Evolutionary conservation across 1,140 invertebrate genomes (phyloP).

Genomic region (Uloborus diversus): DNA sequence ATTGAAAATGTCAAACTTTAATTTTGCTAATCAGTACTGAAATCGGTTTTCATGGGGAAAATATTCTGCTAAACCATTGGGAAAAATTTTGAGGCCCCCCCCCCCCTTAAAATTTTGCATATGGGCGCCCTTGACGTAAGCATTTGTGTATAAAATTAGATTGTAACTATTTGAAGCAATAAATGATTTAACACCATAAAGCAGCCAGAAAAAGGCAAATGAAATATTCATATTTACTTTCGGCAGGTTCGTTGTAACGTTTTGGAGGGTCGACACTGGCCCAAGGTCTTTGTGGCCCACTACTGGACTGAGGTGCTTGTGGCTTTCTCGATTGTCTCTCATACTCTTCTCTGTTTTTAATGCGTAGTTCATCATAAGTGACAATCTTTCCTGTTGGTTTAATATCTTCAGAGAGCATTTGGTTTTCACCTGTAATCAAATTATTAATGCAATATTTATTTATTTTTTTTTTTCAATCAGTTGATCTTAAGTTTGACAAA

Average conservation of each 20-base stretch:
- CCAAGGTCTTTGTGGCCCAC: background rate
- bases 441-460: background rate
- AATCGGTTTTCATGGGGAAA: no score
- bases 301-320: background rate
- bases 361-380: constrained; percentile 44
- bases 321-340: constrained; percentile 5
- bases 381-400: background rate
- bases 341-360: constrained; percentile 36
- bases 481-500: background rate
- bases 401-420: background rate
- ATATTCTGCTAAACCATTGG: no score
- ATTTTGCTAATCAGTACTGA: no score
- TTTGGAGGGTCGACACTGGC: background rate
- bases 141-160: background rate
- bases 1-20: no score
- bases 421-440: background rate
- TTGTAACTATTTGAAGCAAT: background rate
- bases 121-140: background rate
- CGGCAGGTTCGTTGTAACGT: background rate
- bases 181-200: background rate
- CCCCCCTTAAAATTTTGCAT: background rate
- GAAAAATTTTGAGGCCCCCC: background rate
- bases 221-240: background rate
- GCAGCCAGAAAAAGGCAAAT: background rate
- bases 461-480: background rate